phyloP scores from a whole-genome alignment of 2,113 vertebrate species.

The Serinus canaria region DNA sequence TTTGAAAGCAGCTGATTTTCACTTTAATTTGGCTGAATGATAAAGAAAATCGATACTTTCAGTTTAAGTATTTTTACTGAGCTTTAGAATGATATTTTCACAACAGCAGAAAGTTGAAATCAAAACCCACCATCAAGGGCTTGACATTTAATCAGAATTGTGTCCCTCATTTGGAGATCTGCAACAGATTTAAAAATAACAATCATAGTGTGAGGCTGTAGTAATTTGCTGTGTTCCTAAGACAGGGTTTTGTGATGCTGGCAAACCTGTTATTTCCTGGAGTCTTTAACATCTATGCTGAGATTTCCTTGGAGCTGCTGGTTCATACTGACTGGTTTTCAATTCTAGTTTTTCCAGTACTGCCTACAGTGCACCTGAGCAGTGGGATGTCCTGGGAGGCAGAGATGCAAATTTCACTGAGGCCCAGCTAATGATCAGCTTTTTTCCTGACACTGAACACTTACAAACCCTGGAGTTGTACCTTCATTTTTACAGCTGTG shows the following conservation, averaged over 20 bases:
- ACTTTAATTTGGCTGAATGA: neutral
- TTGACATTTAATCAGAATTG: neutral
- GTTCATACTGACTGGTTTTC: neutral
- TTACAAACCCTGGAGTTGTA: neutral
- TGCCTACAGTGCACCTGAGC: neutral
- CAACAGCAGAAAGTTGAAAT: constrained; percentile 4
- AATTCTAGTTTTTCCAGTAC: neutral
- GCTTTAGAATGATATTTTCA: neutral
- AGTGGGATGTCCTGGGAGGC: neutral
- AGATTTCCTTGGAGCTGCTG: neutral
- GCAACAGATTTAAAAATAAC: neutral
- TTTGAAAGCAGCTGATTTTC: constrained; percentile 16
- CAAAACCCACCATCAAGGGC: neutral
- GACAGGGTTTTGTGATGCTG: neutral
- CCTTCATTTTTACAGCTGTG: neutral
- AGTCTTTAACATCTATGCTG: neutral
- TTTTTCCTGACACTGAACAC: neutral
- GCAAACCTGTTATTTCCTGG: constrained; percentile 8
- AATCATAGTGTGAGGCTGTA: neutral
- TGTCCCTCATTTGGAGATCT: neutral
- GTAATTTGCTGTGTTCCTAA: neutral
- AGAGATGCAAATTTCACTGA: neutral
- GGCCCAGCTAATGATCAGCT: neutral
- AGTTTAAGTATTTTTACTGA: neutral
- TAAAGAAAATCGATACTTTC: neutral